Percentiles rank a stretch among this genome's conserved stretches.
Evolutionary conservation across 2,888 invertebrate genomes (phyloP).

Genomic region (Cosmopolites sordidus): DNA sequence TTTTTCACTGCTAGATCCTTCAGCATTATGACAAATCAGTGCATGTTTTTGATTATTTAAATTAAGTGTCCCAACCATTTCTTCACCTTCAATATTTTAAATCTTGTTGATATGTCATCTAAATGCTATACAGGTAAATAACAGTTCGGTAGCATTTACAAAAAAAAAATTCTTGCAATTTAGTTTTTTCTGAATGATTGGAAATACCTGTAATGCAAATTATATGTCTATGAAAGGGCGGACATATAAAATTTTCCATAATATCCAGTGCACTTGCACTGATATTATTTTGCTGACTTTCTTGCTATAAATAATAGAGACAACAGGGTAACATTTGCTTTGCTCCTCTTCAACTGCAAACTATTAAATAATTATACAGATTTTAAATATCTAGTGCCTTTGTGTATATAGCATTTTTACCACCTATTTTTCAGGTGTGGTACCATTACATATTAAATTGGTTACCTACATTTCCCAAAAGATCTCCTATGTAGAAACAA

Average conservation of each 20-base stretch:
- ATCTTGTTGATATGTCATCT: background rate
- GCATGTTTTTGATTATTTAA: constrained; percentile 55
- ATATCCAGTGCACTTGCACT: constrained; percentile 64
- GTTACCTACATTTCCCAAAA: constrained; percentile 68
- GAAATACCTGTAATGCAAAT: constrained; percentile 74
- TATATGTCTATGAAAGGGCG: constrained; percentile 72
- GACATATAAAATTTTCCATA: constrained; percentile 54
- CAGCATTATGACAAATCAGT: constrained; percentile 53
- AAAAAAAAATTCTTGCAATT: constrained; percentile 64
- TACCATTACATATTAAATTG: constrained; percentile 75
- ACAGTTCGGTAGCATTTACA: constrained; percentile 57
- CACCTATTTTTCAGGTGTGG: constrained; percentile 72
- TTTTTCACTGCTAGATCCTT: constrained; percentile 68
- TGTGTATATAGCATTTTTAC: constrained; percentile 53
- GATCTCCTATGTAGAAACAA: constrained; percentile 61
- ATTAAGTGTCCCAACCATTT: constrained; percentile 47
- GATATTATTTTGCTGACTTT: constrained; percentile 59
- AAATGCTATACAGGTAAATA: background rate
- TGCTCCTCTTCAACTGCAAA: constrained; percentile 64
- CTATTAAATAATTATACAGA: constrained; percentile 44
- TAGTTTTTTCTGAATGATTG: constrained; percentile 56
- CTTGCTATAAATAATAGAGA: constrained; percentile 77
- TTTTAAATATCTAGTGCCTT: too few relatives aligned
- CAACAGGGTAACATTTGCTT: constrained; percentile 75
- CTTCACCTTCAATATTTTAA: constrained; percentile 51